phyloP scores from a whole-genome alignment of 1,140 invertebrate genomes.

The Thaumatotibia leucotreta region DNA sequence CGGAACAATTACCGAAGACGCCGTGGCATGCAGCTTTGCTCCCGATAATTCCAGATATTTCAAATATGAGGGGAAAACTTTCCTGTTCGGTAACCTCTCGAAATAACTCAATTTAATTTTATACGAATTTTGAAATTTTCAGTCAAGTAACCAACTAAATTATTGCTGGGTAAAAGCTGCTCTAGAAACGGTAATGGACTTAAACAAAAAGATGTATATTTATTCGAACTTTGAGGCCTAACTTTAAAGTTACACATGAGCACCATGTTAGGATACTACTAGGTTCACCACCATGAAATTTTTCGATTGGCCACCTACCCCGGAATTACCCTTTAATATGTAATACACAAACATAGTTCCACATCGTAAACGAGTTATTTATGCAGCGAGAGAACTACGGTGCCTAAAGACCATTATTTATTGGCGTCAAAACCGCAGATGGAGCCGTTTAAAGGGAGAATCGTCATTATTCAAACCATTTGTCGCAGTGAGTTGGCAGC shows the following conservation, averaged over 20 bases:
- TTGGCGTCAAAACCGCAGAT: constrained; percentile 20
- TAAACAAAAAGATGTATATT: too few species aligned
- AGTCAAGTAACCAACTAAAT: not conserved
- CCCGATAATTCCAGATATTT: not conserved
- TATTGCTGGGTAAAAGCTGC: too few species aligned
- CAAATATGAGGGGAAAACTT: not conserved
- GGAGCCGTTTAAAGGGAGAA: constrained; percentile 25
- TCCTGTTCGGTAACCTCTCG: not conserved
- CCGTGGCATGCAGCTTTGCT: not conserved
- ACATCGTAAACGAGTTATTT: not conserved
- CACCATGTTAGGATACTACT: too few species aligned
- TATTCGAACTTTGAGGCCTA: too few species aligned
- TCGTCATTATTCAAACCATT: constrained; percentile 37
- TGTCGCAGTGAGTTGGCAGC: constrained; percentile 29
- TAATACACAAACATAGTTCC: too few species aligned
- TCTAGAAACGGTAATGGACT: too few species aligned
- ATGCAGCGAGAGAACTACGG: constrained; percentile 3
- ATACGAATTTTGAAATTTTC: not conserved
- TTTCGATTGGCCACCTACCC: too few species aligned
- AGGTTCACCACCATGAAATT: too few species aligned
- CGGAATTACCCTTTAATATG: too few species aligned
- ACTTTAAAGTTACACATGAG: too few species aligned
- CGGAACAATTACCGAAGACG: not conserved
- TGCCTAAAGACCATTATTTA: constrained; percentile 10
- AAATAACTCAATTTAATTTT: not conserved